Evolutionary conservation across 2,888 invertebrate genomes (phyloP).

Genomic region (Leptarthrus brevirostris): DNA sequence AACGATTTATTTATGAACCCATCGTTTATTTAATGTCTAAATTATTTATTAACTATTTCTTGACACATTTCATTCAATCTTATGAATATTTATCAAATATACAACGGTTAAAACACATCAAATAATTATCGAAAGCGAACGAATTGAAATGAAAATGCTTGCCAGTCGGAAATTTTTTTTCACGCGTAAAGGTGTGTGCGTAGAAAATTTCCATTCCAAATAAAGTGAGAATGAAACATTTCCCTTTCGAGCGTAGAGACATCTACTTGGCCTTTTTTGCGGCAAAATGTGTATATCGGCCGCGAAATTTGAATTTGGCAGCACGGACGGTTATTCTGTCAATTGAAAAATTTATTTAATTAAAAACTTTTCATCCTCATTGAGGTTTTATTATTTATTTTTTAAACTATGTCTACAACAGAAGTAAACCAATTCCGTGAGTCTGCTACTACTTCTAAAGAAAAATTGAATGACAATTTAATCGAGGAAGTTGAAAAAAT

Average conservation of each 20-base stretch:
- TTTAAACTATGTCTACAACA: not conserved
- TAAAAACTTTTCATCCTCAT: not conserved
- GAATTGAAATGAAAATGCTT: conserved; percentile 34
- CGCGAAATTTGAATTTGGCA: not conserved
- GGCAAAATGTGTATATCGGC: not conserved
- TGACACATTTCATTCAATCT: conserved; percentile 33
- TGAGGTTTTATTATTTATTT: not conserved
- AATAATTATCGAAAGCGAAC: not conserved
- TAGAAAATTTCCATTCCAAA: no score
- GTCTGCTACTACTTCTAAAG: not conserved
- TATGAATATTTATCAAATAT: not conserved
- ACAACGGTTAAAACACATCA: conserved; percentile 22
- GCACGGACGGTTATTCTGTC: not conserved
- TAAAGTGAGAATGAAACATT: no score
- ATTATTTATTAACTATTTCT: not conserved
- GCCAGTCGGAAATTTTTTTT: not conserved
- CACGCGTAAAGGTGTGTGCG: no score
- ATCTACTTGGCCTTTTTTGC: not conserved
- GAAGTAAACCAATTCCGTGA: not conserved
- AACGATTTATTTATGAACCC: conserved; percentile 36
- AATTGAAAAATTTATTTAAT: conserved; percentile 3
- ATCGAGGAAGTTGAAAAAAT: conserved; percentile 46
- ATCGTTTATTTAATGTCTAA: not conserved
- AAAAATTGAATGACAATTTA: conserved; percentile 41
- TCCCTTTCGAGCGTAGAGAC: not conserved